These are phyloP conservation scores for Pantherophis vulpinus DNA, from an alignment of 2,797 vertebrate species.

Conservation along the genomic window DNA sequence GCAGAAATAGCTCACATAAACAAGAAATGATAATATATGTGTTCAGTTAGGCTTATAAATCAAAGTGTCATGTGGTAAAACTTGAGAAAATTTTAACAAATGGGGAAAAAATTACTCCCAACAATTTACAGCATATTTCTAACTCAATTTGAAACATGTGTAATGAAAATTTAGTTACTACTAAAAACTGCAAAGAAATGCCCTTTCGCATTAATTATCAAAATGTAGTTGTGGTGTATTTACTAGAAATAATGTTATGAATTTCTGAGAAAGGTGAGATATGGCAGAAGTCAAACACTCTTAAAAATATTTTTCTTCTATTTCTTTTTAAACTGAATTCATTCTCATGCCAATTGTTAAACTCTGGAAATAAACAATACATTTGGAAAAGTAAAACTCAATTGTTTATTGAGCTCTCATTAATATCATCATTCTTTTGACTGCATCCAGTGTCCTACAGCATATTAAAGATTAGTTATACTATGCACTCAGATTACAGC, in stretches of 20 bases:
- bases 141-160: not conserved
- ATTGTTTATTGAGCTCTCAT: not conserved
- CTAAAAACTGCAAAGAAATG: not conserved
- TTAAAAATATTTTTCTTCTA: not conserved
- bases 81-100: slow-evolving; percentile 12
- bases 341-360: not conserved
- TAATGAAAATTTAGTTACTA: slow-evolving; percentile 1
- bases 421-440: not conserved
- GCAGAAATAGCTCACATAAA: not conserved
- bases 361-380: not conserved
- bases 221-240: not conserved
- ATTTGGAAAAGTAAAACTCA: not conserved
- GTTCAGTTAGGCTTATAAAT: not conserved
- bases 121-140: not conserved
- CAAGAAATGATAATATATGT: not conserved
- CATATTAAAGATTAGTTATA: not conserved
- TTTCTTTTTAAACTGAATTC: not conserved
- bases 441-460: not conserved
- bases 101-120: slow-evolving; percentile 7
- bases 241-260: not conserved
- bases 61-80: not conserved
- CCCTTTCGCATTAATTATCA: not conserved
- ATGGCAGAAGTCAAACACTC: not conserved
- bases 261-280: not conserved
- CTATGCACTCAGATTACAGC: not conserved